Conservation (phyloP, 1,140 invertebrate species). For the Drosophila subobscura region DNA sequence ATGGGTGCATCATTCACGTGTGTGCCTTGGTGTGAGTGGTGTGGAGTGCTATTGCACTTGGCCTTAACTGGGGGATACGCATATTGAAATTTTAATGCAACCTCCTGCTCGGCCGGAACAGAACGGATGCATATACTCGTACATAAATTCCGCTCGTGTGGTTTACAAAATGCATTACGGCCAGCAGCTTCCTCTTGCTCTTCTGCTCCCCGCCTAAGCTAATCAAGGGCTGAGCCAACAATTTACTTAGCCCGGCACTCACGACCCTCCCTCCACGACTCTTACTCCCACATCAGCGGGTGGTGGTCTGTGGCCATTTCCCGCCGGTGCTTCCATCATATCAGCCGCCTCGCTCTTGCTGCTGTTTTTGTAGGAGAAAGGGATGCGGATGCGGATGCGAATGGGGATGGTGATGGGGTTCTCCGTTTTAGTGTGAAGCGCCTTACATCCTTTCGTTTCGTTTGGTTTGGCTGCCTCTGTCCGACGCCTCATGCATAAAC, state of each 20-base stretch:
- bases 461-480: constrained; percentile 27
- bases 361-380: too few relatives aligned
- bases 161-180: constrained; percentile 75
- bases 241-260: constrained; percentile 68
- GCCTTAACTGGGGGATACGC: constrained; percentile 35
- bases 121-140: constrained; percentile 54
- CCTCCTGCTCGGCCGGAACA: not conserved
- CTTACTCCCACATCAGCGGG: constrained; percentile 5
- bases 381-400: too few relatives aligned
- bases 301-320: constrained; percentile 5
- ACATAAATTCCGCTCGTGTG: constrained; percentile 78
- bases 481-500: constrained; percentile 73
- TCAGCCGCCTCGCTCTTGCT: constrained; percentile 15
- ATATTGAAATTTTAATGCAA: constrained; percentile 60
- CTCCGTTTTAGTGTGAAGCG: constrained; percentile 57
- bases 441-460: constrained; percentile 46
- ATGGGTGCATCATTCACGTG: not conserved
- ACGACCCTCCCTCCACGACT: constrained; percentile 12
- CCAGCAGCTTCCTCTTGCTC: constrained; percentile 27
- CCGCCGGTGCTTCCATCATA: constrained; percentile 59
- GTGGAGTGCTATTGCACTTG: constrained; percentile 28
- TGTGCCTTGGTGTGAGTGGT: not conserved
- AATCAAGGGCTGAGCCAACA: constrained; percentile 79
- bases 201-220: constrained; percentile 57
- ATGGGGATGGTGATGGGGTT: not conserved